Evolutionary conservation across 1,140 invertebrate species (phyloP).

Genomic region (Lamellibrachia luymesi): DNA sequence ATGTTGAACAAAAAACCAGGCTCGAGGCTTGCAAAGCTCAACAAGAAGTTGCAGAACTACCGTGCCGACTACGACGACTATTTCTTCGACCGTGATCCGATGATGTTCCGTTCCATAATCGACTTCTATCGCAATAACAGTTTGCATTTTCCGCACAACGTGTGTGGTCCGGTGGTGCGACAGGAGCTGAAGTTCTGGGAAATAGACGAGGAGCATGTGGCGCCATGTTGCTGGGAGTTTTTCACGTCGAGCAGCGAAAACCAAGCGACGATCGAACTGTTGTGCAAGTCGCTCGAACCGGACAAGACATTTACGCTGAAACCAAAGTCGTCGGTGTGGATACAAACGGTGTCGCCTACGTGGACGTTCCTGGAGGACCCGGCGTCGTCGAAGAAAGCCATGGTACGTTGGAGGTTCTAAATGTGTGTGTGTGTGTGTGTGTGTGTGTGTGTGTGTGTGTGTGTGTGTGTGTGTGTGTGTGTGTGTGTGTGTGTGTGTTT

Average conservation of each 20-base stretch:
- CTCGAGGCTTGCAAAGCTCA: conserved; percentile 29
- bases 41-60: conserved; percentile 29
- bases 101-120: conserved; percentile 34
- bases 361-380: neutral
- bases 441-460: too few relatives aligned
- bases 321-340: neutral
- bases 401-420: neutral
- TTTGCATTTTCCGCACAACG: conserved; percentile 34
- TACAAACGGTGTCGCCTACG: neutral
- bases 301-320: neutral
- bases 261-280: neutral
- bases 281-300: neutral
- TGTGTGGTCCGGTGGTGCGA: conserved; percentile 34
- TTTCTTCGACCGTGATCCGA: conserved; percentile 38
- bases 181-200: conserved; percentile 37
- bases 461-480: too few relatives aligned
- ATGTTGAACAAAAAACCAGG: conserved; percentile 32
- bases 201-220: conserved; percentile 26
- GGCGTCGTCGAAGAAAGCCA: neutral
- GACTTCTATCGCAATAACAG: conserved; percentile 36
- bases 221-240: conserved; percentile 27
- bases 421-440: too few relatives aligned
- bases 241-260: neutral
- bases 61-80: conserved; percentile 32
- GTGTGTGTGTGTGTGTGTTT: too few relatives aligned